These are phyloP conservation scores for Etia nguti DNA, from an alignment of 2,113 vertebrate genomes.

Conservation along the genomic window DNA sequence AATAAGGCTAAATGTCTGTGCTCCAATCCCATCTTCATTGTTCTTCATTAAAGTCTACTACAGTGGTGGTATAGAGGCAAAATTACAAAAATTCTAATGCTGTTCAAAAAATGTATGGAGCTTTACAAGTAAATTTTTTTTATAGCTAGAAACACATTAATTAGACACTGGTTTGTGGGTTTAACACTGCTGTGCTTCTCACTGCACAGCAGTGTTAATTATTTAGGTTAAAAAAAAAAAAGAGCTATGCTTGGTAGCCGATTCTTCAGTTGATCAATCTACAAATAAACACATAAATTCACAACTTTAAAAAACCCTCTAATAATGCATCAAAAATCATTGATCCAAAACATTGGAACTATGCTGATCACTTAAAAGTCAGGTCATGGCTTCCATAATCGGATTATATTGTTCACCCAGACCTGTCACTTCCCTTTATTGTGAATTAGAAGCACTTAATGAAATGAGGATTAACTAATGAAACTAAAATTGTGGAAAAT, in stretches of 20 bases:
- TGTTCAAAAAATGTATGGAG: not conserved
- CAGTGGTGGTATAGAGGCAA: not conserved
- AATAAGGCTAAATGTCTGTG: not conserved
- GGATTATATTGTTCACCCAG: conserved; percentile 7
- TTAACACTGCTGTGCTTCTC: not conserved
- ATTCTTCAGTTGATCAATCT: not conserved
- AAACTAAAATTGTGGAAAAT: conserved; percentile 24
- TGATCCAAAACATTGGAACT: not conserved
- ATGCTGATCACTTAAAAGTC: not conserved
- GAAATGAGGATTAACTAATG: conserved; percentile 57
- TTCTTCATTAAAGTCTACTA: not conserved
- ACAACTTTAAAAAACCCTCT: fast-evolving
- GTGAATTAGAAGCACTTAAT: conserved; percentile 39
- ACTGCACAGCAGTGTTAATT: not conserved
- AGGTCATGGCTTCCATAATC: not conserved
- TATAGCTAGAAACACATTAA: not conserved
- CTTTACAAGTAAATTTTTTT: not conserved
- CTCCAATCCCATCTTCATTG: not conserved
- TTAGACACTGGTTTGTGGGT: not conserved
- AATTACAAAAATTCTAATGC: not conserved
- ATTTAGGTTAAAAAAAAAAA: not conserved
- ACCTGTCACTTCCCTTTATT: conserved; percentile 17
- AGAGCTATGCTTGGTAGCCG: not conserved
- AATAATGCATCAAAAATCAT: not conserved
- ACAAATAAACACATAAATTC: not conserved